A percentile compares a stretch with the other conserved stretches of the same genome.
Conservation (phyloP, 2,113 vertebrate species). For the Lepisosteus oculatus region DNA sequence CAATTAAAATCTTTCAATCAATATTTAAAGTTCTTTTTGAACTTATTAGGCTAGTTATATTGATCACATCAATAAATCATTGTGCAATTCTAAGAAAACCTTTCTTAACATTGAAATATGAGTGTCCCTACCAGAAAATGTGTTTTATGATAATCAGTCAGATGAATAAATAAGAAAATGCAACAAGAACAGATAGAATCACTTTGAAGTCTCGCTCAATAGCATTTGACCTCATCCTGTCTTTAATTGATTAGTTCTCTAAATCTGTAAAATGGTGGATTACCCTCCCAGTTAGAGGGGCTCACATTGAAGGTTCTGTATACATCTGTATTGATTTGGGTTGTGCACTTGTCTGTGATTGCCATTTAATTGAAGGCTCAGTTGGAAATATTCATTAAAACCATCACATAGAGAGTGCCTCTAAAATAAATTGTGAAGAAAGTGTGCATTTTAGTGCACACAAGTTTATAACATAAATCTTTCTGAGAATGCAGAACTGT, state of each 20-base stretch:
- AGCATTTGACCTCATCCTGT: conserved; percentile 60
- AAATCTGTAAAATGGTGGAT: conserved; percentile 58
- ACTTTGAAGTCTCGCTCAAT: conserved; percentile 58
- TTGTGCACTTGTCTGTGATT: conserved; percentile 46
- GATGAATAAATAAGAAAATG: conserved; percentile 28
- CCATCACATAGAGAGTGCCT: conserved; percentile 27
- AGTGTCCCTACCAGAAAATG: conserved; percentile 35
- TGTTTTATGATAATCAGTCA: conserved; percentile 44
- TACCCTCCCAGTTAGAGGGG: conserved; percentile 44
- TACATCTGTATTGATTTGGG: conserved; percentile 53
- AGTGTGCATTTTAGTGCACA: not conserved
- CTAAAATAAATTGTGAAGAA: conserved; percentile 26
- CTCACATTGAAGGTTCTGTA: conserved; percentile 40
- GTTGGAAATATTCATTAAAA: conserved; percentile 43
- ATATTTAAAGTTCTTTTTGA: too few relatives aligned
- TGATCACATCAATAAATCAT: conserved; percentile 58
- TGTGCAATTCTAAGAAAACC: conserved; percentile 50
- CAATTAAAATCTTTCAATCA: too few relatives aligned
- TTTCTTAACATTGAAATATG: conserved; percentile 20
- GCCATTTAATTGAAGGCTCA: conserved; percentile 45
- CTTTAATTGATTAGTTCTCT: conserved; percentile 62
- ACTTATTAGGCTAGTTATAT: conserved; percentile 14
- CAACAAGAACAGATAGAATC: conserved; percentile 44
- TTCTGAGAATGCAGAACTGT: too few relatives aligned
- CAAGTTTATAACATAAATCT: not conserved